Conservation (phyloP, 2,113 vertebrate species). For the Sardina pilchardus region DNA sequence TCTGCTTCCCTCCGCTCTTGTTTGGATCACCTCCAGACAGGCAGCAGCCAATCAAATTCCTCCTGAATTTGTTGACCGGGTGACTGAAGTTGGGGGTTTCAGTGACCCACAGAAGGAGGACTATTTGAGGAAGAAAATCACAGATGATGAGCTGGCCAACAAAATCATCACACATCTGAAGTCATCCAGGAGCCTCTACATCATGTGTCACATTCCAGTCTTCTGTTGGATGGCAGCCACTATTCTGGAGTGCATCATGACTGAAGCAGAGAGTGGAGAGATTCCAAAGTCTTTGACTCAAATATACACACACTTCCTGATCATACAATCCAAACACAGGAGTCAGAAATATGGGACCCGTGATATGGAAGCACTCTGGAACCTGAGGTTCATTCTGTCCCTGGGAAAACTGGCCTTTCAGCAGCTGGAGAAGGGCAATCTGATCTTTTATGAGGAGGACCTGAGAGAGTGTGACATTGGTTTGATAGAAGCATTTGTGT, state of each 20-base stretch:
- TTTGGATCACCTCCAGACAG: background rate
- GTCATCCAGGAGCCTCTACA: background rate
- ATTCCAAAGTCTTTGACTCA: background rate
- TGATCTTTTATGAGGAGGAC: background rate
- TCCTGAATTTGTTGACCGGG: slow-evolving; percentile 10
- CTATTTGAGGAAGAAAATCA: background rate
- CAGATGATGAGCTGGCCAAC: background rate
- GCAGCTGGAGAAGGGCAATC: background rate
- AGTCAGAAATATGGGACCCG: background rate
- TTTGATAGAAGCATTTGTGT: background rate
- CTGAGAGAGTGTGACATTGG: background rate
- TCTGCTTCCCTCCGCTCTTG: background rate
- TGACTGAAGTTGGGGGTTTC: background rate
- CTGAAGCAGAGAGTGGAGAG: background rate
- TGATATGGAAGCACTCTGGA: background rate
- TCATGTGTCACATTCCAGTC: slow-evolving; percentile 4
- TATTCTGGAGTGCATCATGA: background rate
- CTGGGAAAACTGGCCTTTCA: background rate
- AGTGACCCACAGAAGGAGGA: background rate
- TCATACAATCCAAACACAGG: background rate
- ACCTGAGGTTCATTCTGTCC: background rate
- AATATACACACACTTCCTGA: slow-evolving; percentile 6
- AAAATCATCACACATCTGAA: background rate
- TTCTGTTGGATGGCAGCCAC: background rate
- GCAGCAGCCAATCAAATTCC: background rate